phyloP scores from a whole-genome alignment of 2,113 vertebrate species.

The Circaetus gallicus region DNA sequence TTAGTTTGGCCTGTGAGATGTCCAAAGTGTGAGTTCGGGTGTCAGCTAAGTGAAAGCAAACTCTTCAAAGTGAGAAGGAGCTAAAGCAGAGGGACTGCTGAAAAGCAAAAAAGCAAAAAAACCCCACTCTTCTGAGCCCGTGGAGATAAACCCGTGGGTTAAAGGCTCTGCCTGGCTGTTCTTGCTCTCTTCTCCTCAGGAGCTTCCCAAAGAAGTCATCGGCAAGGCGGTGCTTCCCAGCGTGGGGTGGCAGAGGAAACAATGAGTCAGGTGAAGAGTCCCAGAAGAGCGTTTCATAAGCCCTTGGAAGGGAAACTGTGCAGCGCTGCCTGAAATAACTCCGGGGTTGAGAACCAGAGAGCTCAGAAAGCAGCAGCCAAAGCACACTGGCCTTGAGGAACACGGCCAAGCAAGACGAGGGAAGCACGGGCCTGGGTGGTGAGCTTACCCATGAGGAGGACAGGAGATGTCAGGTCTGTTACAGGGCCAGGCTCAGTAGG shows the following conservation, averaged over 20 bases:
- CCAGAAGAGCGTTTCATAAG: conserved; percentile 59
- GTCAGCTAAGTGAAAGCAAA: background rate
- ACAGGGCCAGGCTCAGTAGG: background rate
- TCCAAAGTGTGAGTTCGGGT: background rate
- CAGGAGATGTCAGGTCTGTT: background rate
- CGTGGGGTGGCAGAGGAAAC: conserved; percentile 58
- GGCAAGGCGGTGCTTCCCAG: background rate
- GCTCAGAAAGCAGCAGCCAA: conserved; percentile 7
- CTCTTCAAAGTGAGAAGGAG: background rate
- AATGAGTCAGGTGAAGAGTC: conserved; percentile 66
- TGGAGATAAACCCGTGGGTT: background rate
- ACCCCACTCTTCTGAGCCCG: rapidly evolving
- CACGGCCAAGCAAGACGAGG: background rate
- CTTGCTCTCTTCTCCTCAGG: conserved; percentile 14
- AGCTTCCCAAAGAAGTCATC: conserved; percentile 54
- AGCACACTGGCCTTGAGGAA: conserved; percentile 32
- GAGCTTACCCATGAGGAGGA: background rate
- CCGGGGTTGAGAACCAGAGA: background rate
- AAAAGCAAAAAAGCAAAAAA: background rate
- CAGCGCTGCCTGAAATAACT: conserved; percentile 53
- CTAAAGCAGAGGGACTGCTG: background rate
- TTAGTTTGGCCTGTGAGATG: background rate
- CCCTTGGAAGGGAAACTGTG: conserved; percentile 36
- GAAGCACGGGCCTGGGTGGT: background rate
- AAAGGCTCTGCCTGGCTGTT: background rate